Conservation (phyloP, 2,888 invertebrate species). For the Eupelmus urozonus region DNA sequence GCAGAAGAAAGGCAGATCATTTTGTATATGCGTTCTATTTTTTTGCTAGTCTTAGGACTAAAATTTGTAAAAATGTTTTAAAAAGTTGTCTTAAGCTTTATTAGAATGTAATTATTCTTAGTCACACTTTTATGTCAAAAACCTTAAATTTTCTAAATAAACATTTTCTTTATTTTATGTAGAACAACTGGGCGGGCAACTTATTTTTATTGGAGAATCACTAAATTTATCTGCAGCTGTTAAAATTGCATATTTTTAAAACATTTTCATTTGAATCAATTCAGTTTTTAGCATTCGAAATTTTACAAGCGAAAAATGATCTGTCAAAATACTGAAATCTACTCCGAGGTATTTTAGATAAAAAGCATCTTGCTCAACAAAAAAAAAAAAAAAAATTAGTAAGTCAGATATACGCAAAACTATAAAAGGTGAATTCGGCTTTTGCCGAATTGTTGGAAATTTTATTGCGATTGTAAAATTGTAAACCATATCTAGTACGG, state of each 20-base stretch:
- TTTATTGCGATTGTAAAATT: conserved; percentile 39
- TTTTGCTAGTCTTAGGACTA: no score
- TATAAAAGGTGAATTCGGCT: neutral
- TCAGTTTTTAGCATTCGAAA: neutral
- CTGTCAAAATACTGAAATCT: conserved; percentile 11
- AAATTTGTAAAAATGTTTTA: no score
- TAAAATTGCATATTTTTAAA: neutral
- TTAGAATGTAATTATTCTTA: no score
- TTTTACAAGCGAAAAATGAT: conserved; percentile 1
- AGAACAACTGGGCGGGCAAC: no score
- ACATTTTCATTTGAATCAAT: neutral
- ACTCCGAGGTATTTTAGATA: conserved; percentile 8
- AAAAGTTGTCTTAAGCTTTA: no score
- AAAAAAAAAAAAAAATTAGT: neutral
- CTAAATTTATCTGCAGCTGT: no score
- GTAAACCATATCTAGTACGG: conserved; percentile 42
- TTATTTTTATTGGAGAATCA: no score
- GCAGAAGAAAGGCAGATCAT: neutral
- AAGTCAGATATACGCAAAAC: neutral
- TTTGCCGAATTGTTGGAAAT: conserved; percentile 6
- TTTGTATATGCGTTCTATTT: neutral
- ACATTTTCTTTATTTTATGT: no score
- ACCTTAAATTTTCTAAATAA: no score
- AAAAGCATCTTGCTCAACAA: conserved; percentile 11
- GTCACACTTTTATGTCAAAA: no score